Base-by-base conservation (phyloP, 2,797 vertebrate species). In the Argyrosomus regius region DNA sequence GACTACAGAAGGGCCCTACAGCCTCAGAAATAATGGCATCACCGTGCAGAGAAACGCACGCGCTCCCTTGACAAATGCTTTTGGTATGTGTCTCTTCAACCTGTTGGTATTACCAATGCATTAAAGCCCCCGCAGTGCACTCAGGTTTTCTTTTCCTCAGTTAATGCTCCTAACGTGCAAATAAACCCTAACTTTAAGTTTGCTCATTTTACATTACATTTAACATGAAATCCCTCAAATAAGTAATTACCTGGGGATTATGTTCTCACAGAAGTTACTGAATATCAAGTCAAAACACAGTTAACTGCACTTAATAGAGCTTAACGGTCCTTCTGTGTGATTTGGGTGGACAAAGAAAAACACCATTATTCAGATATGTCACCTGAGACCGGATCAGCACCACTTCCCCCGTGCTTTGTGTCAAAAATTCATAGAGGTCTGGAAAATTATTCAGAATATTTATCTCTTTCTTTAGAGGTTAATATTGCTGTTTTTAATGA, bases 21-120 rank as follows among this genome's bases (percentile, higher is more conserved):
- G 81, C 70, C 63, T 52, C 61, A 76, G 70, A 83, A 77, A 67
- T 75, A 82, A 83, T 65, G 81, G 83, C 77, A 84, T 90, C 52
- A 24, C 76, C 49, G 81, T 26, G 13, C 31, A 77, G 79, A 84
- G 65, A 81, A 75, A 80, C 1, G 1, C 73, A 62, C 49, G 0
- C 49, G 53, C 45, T 70, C 67, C 78, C 24, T 63, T 84, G 82
- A 84, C 82, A 69, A 80, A 87, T 54, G 72, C 63, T 66, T 81
- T 71, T 31, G 63, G 82, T 89, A 63, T 87, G 87, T 58, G 72
- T 85, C 53, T 80, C 71, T 70, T 77, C 74, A 82, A 84, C 80
- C 80, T 85, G 77, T 72, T 74, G 69, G 69, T 73, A 11, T 77
- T 76, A 60, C 63, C 69, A 62, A 46, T 46, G 69, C 63, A 67